Percentiles rank a stretch among this genome's conserved stretches.
Evolutionary conservation across 2,113 vertebrate genomes (phyloP).

Genomic region (Albula glossodonta): DNA sequence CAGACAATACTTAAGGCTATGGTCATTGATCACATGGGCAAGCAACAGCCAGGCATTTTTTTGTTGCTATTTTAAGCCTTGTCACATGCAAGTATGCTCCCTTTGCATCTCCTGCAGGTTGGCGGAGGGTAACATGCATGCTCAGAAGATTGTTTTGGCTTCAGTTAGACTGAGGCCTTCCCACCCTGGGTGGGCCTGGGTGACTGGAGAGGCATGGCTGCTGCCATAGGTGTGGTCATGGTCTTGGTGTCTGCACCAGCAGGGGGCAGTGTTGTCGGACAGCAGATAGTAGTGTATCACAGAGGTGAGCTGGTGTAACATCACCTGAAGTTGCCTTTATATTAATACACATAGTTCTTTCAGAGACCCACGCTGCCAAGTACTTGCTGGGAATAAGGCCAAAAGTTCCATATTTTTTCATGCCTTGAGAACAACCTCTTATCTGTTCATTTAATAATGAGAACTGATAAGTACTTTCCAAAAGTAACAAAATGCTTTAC

Average conservation of each 20-base stretch:
- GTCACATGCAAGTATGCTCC: not conserved
- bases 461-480: too few species aligned
- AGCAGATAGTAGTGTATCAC: not conserved
- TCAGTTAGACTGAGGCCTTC: not conserved
- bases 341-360: not conserved
- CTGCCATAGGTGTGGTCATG: slow-evolving; percentile 23
- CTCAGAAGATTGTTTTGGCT: slow-evolving; percentile 21
- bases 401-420: not conserved
- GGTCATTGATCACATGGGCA: too few species aligned
- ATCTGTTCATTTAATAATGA: too few species aligned
- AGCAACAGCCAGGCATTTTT: not conserved
- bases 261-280: not conserved
- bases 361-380: too few species aligned
- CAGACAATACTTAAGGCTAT: too few species aligned
- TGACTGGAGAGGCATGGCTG: slow-evolving; percentile 19
- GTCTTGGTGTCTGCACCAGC: not conserved
- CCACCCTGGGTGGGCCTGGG: slow-evolving; percentile 25
- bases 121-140: slow-evolving; percentile 22
- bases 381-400: not conserved
- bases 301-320: not conserved
- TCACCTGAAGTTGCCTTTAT: not conserved
- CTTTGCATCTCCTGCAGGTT: slow-evolving; percentile 12
- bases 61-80: not conserved
- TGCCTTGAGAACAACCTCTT: too few species aligned
- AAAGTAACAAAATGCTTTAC: too few species aligned